Evolutionary conservation across 2,888 invertebrate species (phyloP), one percentile per base, ranked within the genome.

Genomic region (Mesorhabditis spiculigera): DNA sequence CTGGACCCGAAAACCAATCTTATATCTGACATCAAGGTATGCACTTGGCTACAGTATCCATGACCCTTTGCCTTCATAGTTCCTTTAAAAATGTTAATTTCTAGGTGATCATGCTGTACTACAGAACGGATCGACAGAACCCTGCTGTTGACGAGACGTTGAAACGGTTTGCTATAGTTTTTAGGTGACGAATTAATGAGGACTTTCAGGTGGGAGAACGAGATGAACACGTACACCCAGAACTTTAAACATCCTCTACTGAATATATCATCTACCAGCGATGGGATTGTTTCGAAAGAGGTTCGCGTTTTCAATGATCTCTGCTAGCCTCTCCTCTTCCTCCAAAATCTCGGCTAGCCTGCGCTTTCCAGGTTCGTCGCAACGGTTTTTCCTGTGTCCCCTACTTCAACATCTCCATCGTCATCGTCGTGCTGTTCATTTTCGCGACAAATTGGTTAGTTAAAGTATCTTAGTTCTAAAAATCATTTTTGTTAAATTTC

Each of bases 311-410:
- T 28, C 3, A 28, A 28, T 28, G 28, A 28, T 28, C 28, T 28
- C 28, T 28, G 28, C 28, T 3, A 28, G 28, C 28, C 28, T 28
- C 28, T 28, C 28, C 28, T 28, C 28, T 28, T 28, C 28, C 28
- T 28, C 28, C 28, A 28, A 28, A 28, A 28, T 28, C 28, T 3
- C 28, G 1, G 28, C 3, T 28, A 28, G 28, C 28, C 28, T 28
- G 28, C 28, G 1, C 28, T 28, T 58, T 70, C 65, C 61, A 78
- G 78, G 81, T 81, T 6, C 73, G 81, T 43, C 70, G 74, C 42
- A 81, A 80, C 68, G 81, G 81, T 50, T 68, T 81, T 63, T 66
- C 80, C 1, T 80, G 80, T 65, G 72, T 80, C 44, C 81, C 81
- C 10, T 81, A 73, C 68, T 79, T 81, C 73, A 66, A 71, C 5